Evolutionary conservation across 2,797 vertebrate species (phyloP).

Genomic region (Muraenolepis orangiensis): DNA sequence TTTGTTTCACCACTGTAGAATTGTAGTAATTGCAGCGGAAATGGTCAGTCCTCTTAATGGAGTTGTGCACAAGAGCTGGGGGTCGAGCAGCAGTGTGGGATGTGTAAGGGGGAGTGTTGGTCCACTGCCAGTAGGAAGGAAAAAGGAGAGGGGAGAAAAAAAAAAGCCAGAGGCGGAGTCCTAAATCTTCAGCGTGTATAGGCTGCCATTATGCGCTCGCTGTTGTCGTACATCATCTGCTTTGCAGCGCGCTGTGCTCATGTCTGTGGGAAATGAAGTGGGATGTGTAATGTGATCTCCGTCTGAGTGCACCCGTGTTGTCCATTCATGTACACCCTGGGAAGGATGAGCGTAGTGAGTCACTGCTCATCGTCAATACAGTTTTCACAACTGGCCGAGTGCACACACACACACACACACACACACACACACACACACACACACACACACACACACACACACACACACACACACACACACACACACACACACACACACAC

Average conservation of each 20-base stretch:
- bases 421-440: neutral
- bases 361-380: slow-evolving; percentile 50
- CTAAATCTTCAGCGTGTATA: slow-evolving; percentile 52
- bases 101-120: slow-evolving; percentile 35
- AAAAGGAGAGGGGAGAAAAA: too few relatives aligned
- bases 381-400: slow-evolving; percentile 52
- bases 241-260: slow-evolving; percentile 38
- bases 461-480: neutral
- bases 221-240: slow-evolving; percentile 41
- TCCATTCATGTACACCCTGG: slow-evolving; percentile 59
- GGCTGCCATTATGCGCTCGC: slow-evolving; percentile 22
- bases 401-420: slow-evolving; percentile 47
- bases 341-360: slow-evolving; percentile 53
- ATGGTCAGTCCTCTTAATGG: slow-evolving; percentile 63
- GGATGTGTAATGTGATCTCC: slow-evolving; percentile 62
- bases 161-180: slow-evolving; percentile 27
- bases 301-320: slow-evolving; percentile 47
- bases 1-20: slow-evolving; percentile 64
- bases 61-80: slow-evolving; percentile 39
- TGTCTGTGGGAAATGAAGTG: slow-evolving; percentile 57
- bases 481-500: slow-evolving; percentile 13
- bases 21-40: slow-evolving; percentile 63
- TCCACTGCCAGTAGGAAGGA: slow-evolving; percentile 28
- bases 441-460: slow-evolving; percentile 12
- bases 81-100: slow-evolving; percentile 47